These are phyloP conservation scores for Drosophila murphyi DNA, from an alignment of 1,140 invertebrate genomes.

Conservation along the genomic window DNA sequence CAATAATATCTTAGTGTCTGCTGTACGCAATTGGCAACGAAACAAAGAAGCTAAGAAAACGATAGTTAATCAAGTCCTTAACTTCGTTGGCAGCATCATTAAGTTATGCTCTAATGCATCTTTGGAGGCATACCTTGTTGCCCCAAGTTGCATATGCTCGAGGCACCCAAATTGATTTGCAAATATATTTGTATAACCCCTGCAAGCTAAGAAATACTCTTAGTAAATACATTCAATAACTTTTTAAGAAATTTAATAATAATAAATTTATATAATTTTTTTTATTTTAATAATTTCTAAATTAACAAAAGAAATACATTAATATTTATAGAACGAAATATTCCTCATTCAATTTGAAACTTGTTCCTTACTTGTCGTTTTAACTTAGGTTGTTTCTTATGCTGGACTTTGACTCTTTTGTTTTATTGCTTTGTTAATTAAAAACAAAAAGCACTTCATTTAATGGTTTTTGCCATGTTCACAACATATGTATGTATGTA, in stretches of 20 bases:
- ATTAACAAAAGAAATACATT: not conserved
- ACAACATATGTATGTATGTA: slow-evolving; percentile 5
- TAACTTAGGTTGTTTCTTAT: slow-evolving; percentile 9
- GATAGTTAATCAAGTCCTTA: not conserved
- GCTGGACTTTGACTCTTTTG: slow-evolving; percentile 52
- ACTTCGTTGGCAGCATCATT: not conserved
- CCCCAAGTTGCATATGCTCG: no score
- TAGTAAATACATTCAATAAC: no score
- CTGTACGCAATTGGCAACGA: not conserved
- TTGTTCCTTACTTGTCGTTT: not conserved
- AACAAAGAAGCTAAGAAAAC: not conserved
- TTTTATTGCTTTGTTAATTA: slow-evolving; percentile 83
- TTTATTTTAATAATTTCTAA: not conserved
- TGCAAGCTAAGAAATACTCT: no score
- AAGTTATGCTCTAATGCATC: not conserved
- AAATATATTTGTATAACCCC: no score
- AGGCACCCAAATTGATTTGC: no score
- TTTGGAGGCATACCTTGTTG: no score
- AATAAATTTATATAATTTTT: not conserved
- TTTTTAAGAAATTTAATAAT: not conserved
- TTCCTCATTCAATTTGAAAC: not conserved
- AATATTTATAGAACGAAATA: not conserved
- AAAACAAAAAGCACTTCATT: slow-evolving; percentile 73
- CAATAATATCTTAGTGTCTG: slow-evolving; percentile 1
- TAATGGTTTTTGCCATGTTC: slow-evolving; percentile 44